These are phyloP conservation scores for Drosophila sproati DNA, from an alignment of 1,140 invertebrate genomes.

Conservation along the genomic window DNA sequence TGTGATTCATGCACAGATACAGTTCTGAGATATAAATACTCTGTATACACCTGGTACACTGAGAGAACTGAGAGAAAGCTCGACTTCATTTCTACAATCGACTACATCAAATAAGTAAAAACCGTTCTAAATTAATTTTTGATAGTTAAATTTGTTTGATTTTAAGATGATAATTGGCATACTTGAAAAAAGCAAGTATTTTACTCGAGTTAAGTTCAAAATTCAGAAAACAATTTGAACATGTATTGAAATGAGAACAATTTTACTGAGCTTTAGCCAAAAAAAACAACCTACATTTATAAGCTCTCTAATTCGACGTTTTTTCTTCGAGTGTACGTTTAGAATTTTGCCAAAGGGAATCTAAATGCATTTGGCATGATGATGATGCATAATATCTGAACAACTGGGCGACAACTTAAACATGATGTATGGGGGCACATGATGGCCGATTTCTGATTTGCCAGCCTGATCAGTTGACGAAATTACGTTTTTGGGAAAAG, in stretches of 20 bases:
- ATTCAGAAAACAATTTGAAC: not conserved
- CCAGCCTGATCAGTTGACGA: slow-evolving; percentile 25
- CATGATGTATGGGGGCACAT: slow-evolving; percentile 30
- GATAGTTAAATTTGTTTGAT: no score
- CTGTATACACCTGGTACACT: not conserved
- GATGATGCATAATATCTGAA: slow-evolving; percentile 66
- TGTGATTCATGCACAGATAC: slow-evolving; percentile 57
- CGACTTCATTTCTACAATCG: no score
- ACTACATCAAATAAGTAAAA: no score
- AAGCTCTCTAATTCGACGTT: not conserved
- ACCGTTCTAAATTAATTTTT: no score
- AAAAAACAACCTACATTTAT: no score
- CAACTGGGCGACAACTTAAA: slow-evolving; percentile 7
- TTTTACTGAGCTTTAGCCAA: no score
- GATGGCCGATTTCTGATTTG: slow-evolving; percentile 3
- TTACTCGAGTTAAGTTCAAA: not conserved
- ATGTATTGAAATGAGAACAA: no score
- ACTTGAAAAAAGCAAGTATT: no score
- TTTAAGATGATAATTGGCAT: no score
- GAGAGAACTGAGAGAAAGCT: not conserved
- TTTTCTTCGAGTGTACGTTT: not conserved
- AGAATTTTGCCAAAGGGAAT: slow-evolving; percentile 3
- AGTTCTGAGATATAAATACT: slow-evolving; percentile 1
- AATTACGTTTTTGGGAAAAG: slow-evolving; percentile 13
- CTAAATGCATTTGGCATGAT: slow-evolving; percentile 67